Evolutionary conservation across 2,113 vertebrate genomes (phyloP).

Genomic region (Oncorhynchus gorbuscha): DNA sequence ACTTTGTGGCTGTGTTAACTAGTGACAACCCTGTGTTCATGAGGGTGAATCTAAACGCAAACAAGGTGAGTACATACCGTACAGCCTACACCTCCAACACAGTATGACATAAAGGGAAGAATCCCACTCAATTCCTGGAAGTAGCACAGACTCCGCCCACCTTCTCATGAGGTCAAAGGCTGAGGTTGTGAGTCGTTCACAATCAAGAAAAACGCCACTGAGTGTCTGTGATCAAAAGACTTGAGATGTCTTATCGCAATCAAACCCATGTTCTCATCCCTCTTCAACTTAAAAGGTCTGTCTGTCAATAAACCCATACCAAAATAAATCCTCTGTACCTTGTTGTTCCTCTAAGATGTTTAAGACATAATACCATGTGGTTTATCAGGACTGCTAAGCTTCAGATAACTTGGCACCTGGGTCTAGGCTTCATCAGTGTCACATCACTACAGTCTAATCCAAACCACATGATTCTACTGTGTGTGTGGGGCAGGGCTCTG

Average conservation of each 20-base stretch:
- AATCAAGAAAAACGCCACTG: not conserved
- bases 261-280: not conserved
- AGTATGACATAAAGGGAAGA: conserved; percentile 21
- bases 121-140: conserved; percentile 60
- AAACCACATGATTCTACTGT: conserved; percentile 42
- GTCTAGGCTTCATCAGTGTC: conserved; percentile 24
- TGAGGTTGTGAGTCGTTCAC: conserved; percentile 51
- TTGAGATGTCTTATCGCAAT: not conserved
- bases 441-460: conserved; percentile 38
- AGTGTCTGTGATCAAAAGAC: not conserved
- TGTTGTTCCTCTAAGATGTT: not conserved
- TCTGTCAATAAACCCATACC: not conserved
- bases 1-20: too few species aligned
- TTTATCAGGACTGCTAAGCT: not conserved
- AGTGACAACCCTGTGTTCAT: too few species aligned
- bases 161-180: conserved; percentile 45
- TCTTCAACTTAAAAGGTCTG: too few species aligned
- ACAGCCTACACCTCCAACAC: not conserved
- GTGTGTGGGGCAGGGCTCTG: not conserved
- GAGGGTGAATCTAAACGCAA: not conserved
- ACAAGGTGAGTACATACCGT: conserved; percentile 18
- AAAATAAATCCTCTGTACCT: not conserved
- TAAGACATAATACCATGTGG: not conserved
- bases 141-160: conserved; percentile 29
- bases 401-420: not conserved